Conservation (phyloP, 2,797 vertebrate genomes). For the Poeciliopsis paucimaculata region DNA sequence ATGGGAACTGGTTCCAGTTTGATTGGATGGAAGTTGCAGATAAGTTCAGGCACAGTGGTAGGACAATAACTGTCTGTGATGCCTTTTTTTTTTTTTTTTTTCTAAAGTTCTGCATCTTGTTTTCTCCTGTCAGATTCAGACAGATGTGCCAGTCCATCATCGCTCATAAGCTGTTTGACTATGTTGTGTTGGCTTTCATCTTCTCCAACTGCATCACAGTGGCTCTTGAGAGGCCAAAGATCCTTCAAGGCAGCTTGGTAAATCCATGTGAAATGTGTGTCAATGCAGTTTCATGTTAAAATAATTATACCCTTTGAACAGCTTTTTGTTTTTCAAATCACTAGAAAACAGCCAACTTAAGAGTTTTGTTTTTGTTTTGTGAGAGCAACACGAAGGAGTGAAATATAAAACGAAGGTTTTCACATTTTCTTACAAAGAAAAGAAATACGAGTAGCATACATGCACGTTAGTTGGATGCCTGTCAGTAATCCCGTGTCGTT, state of each 20-base stretch:
- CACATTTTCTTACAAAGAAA: not conserved
- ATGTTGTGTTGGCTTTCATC: constrained; percentile 94
- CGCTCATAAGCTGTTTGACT: constrained; percentile 96
- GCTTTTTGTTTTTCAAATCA: not conserved
- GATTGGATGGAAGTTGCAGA: constrained; percentile 13
- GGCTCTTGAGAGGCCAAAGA: constrained; percentile 95
- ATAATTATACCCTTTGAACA: not conserved
- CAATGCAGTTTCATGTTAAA: not conserved
- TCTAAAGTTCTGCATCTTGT: not conserved
- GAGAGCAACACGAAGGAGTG: not conserved
- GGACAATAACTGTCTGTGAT: not conserved
- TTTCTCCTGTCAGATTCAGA: constrained; percentile 83
- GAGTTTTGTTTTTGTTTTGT: not conserved
- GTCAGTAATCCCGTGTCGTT: not conserved
- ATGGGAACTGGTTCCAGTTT: constrained; percentile 14
- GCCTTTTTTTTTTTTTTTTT: not conserved
- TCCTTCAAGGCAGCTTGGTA: constrained; percentile 91
- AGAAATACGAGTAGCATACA: not conserved
- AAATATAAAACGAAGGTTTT: not conserved
- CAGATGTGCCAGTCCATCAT: constrained; percentile 94
- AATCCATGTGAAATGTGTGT: constrained; percentile 45
- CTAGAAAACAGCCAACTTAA: not conserved
- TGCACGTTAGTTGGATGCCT: not conserved
- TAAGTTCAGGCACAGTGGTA: not conserved
- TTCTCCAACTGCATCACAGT: constrained; percentile 99